Base-by-base conservation (phyloP, 1,140 invertebrate species). In the Drosophila repletoides region DNA sequence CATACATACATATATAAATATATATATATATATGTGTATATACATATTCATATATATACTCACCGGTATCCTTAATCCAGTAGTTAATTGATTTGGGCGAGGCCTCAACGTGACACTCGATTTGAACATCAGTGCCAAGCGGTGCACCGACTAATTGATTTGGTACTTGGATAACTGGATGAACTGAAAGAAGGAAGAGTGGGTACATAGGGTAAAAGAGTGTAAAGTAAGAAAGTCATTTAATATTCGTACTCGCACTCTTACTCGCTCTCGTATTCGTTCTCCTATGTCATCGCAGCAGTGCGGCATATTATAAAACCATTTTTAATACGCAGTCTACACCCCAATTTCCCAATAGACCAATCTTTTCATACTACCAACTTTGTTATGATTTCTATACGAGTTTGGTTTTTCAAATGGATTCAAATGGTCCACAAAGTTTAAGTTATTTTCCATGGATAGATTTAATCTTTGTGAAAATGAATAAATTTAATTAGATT, bases 41-140 rank as follows among this genome's bases (percentile, higher is more conserved):
- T 17, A 43, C 45, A 22, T 22, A 41, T 28, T 17, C 22, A 31
- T 10, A 12, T 17, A 40, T 24, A 43, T 52, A 88, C 93, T 93
- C 92, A 96, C 95, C 94, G 63, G 93, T 93, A 87, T 96, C 94
- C 90, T 93, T 93, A 74, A 94, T 93, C 97, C 96, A 98, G 90
- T 95, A 96, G 92, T 96, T 97, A 91, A 97, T 95, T 60, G 95
- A 95, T 90, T 94, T 95, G 4, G 97, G 97, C 51, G 94, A 97
- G 5, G 97, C 96, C 89, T 97, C 96, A 17, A 97, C 95, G 83
- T 94, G 93, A 91, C 97, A 98, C 91, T 97, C 96, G 46, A 98
- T 92, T 7, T 94, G 94, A 52, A 98, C 95, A 90, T 97, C 95
- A 61, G 95, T 96, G 38, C 95, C 94, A 45, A 96, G 91, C n/a